These are phyloP conservation scores for Criorhina ranunculi DNA, from an alignment of 2,888 invertebrate genomes.

Conservation along the genomic window DNA sequence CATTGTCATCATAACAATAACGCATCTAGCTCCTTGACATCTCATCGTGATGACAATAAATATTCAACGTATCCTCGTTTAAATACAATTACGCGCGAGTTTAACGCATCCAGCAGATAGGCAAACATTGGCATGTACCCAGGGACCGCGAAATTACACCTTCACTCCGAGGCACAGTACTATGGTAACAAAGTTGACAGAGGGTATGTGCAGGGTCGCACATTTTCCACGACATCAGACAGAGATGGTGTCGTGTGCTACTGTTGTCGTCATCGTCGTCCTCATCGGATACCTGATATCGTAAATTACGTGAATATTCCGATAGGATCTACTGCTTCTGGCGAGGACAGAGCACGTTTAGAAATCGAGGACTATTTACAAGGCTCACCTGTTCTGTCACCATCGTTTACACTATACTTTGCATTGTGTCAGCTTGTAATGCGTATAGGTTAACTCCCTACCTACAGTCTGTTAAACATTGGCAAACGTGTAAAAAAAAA, in stretches of 20 bases:
- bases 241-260: neutral
- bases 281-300: neutral
- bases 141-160: conserved; percentile 38
- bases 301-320: conserved; percentile 14
- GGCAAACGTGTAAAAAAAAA: too few species aligned
- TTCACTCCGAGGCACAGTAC: neutral
- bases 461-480: too few species aligned
- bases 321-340: neutral
- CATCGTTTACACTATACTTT: conserved; percentile 3
- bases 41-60: conserved; percentile 45
- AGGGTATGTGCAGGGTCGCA: neutral
- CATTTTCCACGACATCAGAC: conserved; percentile 9
- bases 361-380: conserved; percentile 13
- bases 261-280: neutral
- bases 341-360: neutral
- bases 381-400: neutral
- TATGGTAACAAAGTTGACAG: neutral
- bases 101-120: conserved; percentile 25
- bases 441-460: neutral
- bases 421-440: neutral
- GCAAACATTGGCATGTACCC: conserved; percentile 32
- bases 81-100: conserved; percentile 48
- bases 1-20: conserved; percentile 11
- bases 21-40: conserved; percentile 30
- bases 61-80: conserved; percentile 57